Conservation (phyloP, 2,888 invertebrate genomes). For the Pinctada fucata region DNA sequence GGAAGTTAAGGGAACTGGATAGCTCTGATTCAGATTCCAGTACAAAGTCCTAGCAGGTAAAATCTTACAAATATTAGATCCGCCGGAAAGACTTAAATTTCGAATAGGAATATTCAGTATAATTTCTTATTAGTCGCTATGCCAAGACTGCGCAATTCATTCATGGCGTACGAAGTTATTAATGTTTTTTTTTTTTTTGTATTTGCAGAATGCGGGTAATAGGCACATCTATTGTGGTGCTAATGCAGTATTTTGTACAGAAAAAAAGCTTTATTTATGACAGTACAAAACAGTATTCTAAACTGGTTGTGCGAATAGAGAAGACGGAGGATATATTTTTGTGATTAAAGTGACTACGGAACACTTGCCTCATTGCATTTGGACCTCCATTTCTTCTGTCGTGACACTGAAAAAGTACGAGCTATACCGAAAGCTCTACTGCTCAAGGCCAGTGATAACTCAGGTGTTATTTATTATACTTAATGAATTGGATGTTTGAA, state of each 20-base stretch:
- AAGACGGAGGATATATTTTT: constrained; percentile 7
- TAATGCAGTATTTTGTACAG: constrained; percentile 1
- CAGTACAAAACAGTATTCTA: constrained; percentile 8
- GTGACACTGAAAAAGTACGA: background rate
- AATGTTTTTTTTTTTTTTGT: background rate
- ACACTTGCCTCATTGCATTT: background rate
- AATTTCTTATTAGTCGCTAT: too few species aligned
- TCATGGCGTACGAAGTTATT: background rate
- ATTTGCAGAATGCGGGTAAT: background rate
- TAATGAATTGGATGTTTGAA: background rate
- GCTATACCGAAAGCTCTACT: background rate
- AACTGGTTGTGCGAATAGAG: constrained; percentile 11
- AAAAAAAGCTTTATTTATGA: background rate
- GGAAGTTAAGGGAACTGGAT: constrained; percentile 60
- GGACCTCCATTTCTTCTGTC: background rate
- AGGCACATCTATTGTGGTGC: constrained; percentile 6
- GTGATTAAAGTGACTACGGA: background rate
- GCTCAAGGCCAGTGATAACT: constrained; percentile 35
- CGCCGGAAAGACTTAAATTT: background rate
- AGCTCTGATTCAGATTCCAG: constrained; percentile 61
- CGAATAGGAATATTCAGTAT: too few species aligned
- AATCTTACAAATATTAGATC: background rate
- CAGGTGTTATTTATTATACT: constrained; percentile 22
- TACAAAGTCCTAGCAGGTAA: constrained; percentile 45
- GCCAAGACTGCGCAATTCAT: background rate